Evolutionary conservation across 1,140 invertebrate species (phyloP).

Genomic region (Bombus waltoni): DNA sequence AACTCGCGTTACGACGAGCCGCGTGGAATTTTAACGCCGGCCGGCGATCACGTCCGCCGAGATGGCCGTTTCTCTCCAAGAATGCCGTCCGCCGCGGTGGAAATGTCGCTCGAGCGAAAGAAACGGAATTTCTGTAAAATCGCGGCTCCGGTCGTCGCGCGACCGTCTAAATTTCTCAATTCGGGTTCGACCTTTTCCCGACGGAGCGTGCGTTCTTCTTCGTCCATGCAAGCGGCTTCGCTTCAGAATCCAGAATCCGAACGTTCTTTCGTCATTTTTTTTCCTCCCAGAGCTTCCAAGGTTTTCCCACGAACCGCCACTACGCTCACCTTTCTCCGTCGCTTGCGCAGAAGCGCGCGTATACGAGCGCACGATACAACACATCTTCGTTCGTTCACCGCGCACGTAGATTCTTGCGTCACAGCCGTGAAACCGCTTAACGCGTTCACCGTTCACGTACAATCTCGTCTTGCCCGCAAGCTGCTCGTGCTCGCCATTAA

Average conservation of each 20-base stretch:
- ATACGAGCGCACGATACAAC: not conserved
- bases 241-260: not conserved
- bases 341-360: not conserved
- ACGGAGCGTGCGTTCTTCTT: not conserved
- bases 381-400: conserved; percentile 7
- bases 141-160: not conserved
- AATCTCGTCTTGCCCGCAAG: not conserved
- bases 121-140: not conserved
- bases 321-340: conserved; percentile 24
- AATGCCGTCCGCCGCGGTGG: too few species aligned
- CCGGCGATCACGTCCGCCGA: not conserved
- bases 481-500: not conserved
- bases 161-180: not conserved
- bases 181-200: not conserved
- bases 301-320: conserved; percentile 43
- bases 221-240: not conserved
- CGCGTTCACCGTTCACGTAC: not conserved
- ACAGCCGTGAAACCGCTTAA: conserved; percentile 5
- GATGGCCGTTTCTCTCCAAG: not conserved
- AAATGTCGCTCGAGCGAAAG: not conserved
- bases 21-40: conserved; percentile 21
- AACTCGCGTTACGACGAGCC: conserved; percentile 23
- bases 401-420: conserved; percentile 18
- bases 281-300: conserved; percentile 18
- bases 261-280: not conserved